Base-by-base conservation (phyloP, 1,140 invertebrate genomes). In the Zaprionus africanus region DNA sequence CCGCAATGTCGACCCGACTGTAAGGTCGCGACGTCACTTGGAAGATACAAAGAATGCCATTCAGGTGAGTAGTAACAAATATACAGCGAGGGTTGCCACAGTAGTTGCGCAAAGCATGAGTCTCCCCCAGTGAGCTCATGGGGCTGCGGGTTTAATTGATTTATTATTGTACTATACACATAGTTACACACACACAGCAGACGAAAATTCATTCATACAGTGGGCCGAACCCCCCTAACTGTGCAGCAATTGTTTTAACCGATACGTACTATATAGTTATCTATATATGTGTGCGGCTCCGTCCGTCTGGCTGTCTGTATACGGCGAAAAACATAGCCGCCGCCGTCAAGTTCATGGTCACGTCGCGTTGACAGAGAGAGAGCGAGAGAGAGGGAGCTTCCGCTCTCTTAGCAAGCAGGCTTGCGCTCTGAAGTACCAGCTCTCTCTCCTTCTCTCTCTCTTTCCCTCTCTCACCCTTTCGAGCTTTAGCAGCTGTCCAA, bases 1-100 rank as follows among this genome's bases (percentile, higher is more conserved):
- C 76, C 95, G 96, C 77, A 96, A 97, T 92, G 93, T 97, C 54
- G 97, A 97, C 91, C 94, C 94, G 26, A 94, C 94, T 61, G 95
- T 97, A 22, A 94, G 95, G 72, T 97, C 95, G 31, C 95, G 95
- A 82, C 94, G 95, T 80, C 95, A 97, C 87, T 94, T 97, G 51
- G 91, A 95, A 34, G 95, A 96, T 86, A 95, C 95, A 36, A 94
- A 95, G 79, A 95, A 95, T 93, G 94, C 94, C 66, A 91, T 97
- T 68, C 94, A 96, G 93, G 96, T 97, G 91, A 92, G 91, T 58
- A 6, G n/a, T 2, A n/a, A 34, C 31, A 34, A 3, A 34, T 11
- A 34, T 34, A 31, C 11, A 34, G 2, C 7, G 41, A 9, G 41
- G 41, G 41, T 5, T 15, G 13, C 36, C 36, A 17, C n/a, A 46